These are phyloP conservation scores for Sminthurinus aureus DNA, from an alignment of 2,888 invertebrate species.

Conservation along the genomic window DNA sequence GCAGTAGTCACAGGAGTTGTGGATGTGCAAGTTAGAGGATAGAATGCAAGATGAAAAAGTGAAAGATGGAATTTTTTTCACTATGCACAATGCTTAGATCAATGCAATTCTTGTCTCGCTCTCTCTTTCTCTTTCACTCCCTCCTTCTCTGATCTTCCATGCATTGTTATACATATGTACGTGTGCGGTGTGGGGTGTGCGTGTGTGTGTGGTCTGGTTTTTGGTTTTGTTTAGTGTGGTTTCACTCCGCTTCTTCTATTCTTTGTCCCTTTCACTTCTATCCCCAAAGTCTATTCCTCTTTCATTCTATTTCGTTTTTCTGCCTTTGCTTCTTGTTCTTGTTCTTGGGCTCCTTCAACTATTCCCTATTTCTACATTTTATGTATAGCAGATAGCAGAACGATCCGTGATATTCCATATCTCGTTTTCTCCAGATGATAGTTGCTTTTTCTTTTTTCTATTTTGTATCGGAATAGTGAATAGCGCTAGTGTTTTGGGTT, in stretches of 20 bases:
- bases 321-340: not conserved
- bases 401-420: too few species aligned
- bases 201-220: not conserved
- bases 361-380: not conserved
- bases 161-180: not conserved
- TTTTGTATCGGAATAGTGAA: too few species aligned
- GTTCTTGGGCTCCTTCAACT: not conserved
- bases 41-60: slow-evolving; percentile 33
- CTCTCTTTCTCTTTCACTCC: not conserved
- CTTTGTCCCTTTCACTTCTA: slow-evolving; percentile 11
- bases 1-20: too few species aligned
- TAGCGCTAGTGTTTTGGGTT: too few species aligned
- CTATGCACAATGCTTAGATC: too few species aligned
- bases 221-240: not conserved
- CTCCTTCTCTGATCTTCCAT: not conserved
- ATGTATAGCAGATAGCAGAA: not conserved
- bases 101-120: too few species aligned
- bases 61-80: slow-evolving; percentile 43
- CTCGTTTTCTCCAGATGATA: too few species aligned
- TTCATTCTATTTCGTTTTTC: slow-evolving; percentile 2
- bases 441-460: too few species aligned
- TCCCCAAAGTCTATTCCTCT: not conserved
- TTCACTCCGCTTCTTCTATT: not conserved
- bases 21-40: not conserved
- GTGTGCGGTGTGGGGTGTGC: not conserved